Evolutionary conservation across 2,888 invertebrate genomes (phyloP), one percentile per base, ranked within the genome.

Genomic region (Xanthia togata): DNA sequence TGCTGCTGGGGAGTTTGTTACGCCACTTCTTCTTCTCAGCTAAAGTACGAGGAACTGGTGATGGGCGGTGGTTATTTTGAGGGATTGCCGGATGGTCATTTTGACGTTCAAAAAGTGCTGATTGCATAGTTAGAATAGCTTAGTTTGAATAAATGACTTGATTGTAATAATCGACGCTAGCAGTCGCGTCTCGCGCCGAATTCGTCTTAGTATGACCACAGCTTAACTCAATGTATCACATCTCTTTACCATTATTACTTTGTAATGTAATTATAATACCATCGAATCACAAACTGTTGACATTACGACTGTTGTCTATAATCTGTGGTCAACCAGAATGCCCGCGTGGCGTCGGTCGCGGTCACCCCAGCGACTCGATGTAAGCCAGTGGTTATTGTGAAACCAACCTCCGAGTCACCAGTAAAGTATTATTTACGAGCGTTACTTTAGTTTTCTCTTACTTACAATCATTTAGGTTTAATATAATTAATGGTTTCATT

Each of bases 351-450:
- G 11, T 26, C n/a, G 69, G 11, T 26, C n/a, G 69, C 35, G 50
- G 57, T 50, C 35, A 12, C 17, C n/a, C 8, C 4, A 47, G 35
- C 44, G 4, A 12, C 11, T 26, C 23, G 17, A 41, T n/a, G 44
- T 44, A 17, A 20, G 0, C 23, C 41, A 50, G 44, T 17, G 76
- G 31, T 47, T 41, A 60, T 81, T 69, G 63, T 14, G 76, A 50
- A 85, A 81, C 55, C 72, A 23, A 17, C 41, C 62, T 38, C 20
- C 31, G 3, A 26, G 47, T 20, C 35, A 65, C 82, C 17, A 47
- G 64, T 47, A 57, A 60, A 86, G 47, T 70, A 83, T 82, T 70
- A 83, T 78, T 86, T 78, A 82, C 86, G 82, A 78, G 86, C 63
- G 41, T 44, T 73, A 55, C 60, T 67, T 69, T 44, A 55, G 20